Evolutionary conservation across 2,888 invertebrate species (phyloP).

Genomic region (Deilephila elpenor): DNA sequence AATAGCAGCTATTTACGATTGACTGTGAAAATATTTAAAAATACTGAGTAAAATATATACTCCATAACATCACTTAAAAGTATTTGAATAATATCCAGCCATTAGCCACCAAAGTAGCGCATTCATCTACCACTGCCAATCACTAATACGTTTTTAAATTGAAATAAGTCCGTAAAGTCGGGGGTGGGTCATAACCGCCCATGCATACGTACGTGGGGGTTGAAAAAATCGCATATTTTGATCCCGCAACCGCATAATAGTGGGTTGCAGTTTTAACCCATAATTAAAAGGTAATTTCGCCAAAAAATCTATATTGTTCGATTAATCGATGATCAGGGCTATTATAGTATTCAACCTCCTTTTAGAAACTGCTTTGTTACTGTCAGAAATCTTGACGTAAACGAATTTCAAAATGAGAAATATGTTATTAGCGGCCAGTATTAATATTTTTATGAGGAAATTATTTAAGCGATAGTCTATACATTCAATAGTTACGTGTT

Average conservation of each 20-base stretch:
- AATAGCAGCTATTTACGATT: too few species aligned
- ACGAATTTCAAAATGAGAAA: neutral
- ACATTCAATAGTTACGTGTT: too few species aligned
- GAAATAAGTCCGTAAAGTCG: conserved; percentile 67
- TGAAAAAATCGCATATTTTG: conserved; percentile 61
- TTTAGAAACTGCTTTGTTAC: conserved; percentile 8
- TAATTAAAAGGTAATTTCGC: conserved; percentile 78
- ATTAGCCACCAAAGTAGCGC: conserved; percentile 26
- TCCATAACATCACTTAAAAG: too few species aligned
- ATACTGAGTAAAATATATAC: too few species aligned
- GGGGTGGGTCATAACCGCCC: conserved; percentile 65
- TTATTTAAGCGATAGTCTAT: too few species aligned
- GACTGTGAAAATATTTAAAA: too few species aligned
- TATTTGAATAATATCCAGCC: neutral
- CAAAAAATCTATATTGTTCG: conserved; percentile 64
- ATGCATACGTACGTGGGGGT: conserved; percentile 37
- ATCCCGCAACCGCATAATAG: conserved; percentile 77
- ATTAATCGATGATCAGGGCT: conserved; percentile 61
- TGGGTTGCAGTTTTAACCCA: conserved; percentile 55
- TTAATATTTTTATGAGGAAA: too few species aligned
- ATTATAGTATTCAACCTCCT: neutral
- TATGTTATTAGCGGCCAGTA: too few species aligned
- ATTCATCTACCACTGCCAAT: conserved; percentile 21
- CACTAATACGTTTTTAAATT: conserved; percentile 53
- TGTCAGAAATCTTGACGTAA: conserved; percentile 8